Evolutionary conservation across 2,888 invertebrate genomes (phyloP), one percentile per base, ranked within the genome.

Genomic region (Andricus curvator): DNA sequence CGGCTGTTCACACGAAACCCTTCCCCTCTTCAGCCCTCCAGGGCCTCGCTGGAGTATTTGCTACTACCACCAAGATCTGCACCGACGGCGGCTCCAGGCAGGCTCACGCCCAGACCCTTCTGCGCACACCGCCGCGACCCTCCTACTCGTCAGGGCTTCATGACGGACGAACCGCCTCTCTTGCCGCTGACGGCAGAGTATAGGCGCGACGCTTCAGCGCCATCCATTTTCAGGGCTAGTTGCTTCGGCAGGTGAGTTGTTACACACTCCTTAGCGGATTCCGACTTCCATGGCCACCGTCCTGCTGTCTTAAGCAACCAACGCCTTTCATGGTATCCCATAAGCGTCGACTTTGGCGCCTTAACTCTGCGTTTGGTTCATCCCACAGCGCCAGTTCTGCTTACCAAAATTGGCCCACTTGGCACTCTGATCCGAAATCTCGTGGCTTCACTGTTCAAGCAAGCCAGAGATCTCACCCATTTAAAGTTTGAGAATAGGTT

Each of bases 311-410:
- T 93, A 85, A 85, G 85, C 85, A 85, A 82, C 85, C 85, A 85
- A 83, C 85, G 83, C 85, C 85, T 85, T 85, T 83, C 77, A 85
- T 85, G 85, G 29, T 29, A 29, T 29, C 29, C 29, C 29, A 29
- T 29, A 29, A 29, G 29, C 4, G 3, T 29, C 29, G 29, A 29
- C 29, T 29, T 29, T 29, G 29, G 29, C 29, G 29, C 9, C 37
- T 37, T 37, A 37, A 44, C 13, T 44, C 13, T 44, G 4, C 44
- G 44, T 44, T 44, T 44, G 44, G 13, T 44, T 44, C 95, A 96
- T 95, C 95, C 95, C 95, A 94, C 95, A 96, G 94, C 95, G 95
- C 95, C 95, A 96, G 95, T 96, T 96, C 95, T 96, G 95, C 95
- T 95, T 95, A 95, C 95, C 95, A 95, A 95, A 95, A 95, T 92